phyloP scores from a whole-genome alignment of 2,888 invertebrate species.

The Trichopria drosophilae region DNA sequence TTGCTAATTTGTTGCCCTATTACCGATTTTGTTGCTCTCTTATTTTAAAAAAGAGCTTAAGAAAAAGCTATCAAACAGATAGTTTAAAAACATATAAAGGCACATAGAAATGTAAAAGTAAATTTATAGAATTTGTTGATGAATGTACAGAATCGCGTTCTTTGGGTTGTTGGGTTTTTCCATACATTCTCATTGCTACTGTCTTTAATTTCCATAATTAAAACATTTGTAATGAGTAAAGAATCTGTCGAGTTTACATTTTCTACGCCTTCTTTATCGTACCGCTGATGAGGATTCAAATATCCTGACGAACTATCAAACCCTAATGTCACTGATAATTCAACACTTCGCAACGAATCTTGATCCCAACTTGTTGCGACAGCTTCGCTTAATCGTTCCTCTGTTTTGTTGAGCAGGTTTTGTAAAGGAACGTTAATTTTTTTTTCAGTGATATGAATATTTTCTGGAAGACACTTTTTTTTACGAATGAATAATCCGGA shows the following conservation, averaged over 20 bases:
- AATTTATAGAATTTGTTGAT: not conserved
- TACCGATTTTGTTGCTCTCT: too few relatives aligned
- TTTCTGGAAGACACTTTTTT: not conserved
- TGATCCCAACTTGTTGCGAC: not conserved
- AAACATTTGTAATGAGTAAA: too few relatives aligned
- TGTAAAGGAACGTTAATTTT: conserved; percentile 1
- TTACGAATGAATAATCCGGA: not conserved
- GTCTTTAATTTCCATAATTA: not conserved
- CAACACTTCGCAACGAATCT: not conserved
- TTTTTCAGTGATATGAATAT: not conserved
- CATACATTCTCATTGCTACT: not conserved
- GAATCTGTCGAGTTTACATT: not conserved
- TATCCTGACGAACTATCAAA: not conserved
- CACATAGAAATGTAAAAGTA: not conserved
- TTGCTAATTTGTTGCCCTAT: too few relatives aligned
- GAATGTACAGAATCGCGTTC: not conserved
- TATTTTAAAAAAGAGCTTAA: too few relatives aligned
- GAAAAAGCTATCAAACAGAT: too few relatives aligned
- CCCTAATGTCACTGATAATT: too few relatives aligned
- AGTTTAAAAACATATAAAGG: not conserved
- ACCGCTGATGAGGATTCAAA: conserved; percentile 1
- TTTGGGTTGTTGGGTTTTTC: conserved; percentile 2
- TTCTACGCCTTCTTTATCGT: not conserved
- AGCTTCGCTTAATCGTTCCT: too few relatives aligned
- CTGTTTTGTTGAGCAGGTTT: conserved; percentile 2